phyloP scores from a whole-genome alignment of 2,797 vertebrate genomes.

The Halcyon leucocephala region DNA sequence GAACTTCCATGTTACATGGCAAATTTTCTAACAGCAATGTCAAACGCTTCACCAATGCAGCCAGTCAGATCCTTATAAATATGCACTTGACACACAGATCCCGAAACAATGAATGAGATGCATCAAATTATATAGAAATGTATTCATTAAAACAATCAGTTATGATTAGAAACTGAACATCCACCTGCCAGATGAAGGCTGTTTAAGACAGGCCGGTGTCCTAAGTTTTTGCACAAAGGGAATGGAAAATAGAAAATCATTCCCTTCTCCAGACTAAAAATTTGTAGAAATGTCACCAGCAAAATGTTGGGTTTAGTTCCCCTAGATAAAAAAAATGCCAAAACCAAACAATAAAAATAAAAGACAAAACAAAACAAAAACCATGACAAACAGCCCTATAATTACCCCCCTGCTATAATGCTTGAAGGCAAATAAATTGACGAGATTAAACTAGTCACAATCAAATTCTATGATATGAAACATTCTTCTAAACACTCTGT shows the following conservation, averaged over 20 bases:
- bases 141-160: neutral
- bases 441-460: neutral
- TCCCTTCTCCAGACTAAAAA: neutral
- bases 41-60: neutral
- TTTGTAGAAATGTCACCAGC: neutral
- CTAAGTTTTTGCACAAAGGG: neutral
- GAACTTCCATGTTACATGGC: fast-evolving
- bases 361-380: neutral
- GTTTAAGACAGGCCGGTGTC: neutral
- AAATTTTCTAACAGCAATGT: neutral
- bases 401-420: neutral
- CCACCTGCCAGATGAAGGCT: neutral
- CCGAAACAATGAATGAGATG: neutral
- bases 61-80: neutral
- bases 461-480: neutral
- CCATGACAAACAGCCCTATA: neutral
- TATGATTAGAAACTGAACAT: neutral
- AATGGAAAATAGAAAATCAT: neutral
- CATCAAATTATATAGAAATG: neutral
- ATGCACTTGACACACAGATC: neutral
- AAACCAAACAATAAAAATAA: neutral
- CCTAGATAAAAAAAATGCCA: neutral
- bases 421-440: neutral
- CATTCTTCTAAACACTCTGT: neutral
- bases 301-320: neutral